Evolutionary conservation across 2,113 vertebrate genomes (phyloP).

Genomic region (Oncorhynchus clarkii): DNA sequence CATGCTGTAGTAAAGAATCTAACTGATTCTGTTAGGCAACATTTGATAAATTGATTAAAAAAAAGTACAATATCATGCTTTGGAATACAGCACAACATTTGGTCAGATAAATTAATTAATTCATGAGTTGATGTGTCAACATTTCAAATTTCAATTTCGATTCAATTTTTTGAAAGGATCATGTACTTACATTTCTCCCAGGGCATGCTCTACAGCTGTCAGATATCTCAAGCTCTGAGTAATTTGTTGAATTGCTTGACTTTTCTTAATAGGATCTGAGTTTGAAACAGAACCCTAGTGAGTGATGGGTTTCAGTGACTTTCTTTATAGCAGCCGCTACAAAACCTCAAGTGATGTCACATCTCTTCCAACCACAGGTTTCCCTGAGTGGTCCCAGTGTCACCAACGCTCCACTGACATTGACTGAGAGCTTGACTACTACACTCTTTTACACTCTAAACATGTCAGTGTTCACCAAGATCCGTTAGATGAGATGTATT

Average conservation of each 20-base stretch:
- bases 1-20: background rate
- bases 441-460: background rate
- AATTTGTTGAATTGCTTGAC: background rate
- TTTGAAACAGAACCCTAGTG: conserved; percentile 32
- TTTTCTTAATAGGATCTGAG: background rate
- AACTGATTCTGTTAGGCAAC: background rate
- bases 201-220: conserved; percentile 52
- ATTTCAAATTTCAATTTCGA: background rate
- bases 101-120: background rate
- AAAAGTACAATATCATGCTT: background rate
- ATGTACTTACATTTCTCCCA: conserved; percentile 78
- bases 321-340: conserved; percentile 61
- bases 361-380: conserved; percentile 55
- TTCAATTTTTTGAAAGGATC: background rate
- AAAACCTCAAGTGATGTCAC: conserved; percentile 62
- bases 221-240: background rate
- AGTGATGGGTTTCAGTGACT: conserved; percentile 40
- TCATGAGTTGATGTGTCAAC: background rate
- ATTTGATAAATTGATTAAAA: background rate
- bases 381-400: conserved; percentile 20
- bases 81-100: background rate
- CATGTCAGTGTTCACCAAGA: background rate
- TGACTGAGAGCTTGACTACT: background rate
- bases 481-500: no score
- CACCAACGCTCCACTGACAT: conserved; percentile 2